phyloP scores from a whole-genome alignment of 2,888 invertebrate genomes.

The Cosmia trapezina region DNA sequence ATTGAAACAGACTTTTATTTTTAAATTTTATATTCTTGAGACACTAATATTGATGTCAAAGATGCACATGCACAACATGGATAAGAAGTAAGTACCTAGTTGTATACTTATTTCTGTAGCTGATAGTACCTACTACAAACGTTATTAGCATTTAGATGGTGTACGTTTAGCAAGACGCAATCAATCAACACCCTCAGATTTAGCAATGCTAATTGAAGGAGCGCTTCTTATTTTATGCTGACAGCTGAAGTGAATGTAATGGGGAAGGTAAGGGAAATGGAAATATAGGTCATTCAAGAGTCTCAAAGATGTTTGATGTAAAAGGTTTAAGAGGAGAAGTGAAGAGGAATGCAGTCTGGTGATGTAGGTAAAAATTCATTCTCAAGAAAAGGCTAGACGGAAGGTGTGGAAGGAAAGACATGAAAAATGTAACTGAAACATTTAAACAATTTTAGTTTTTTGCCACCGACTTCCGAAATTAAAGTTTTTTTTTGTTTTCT shows the following conservation, averaged over 20 bases:
- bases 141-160: constrained; percentile 84
- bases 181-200: constrained; percentile 75
- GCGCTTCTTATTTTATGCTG: constrained; percentile 38
- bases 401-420: too few relatives aligned
- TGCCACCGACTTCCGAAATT: too few relatives aligned
- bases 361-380: too few relatives aligned
- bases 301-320: constrained; percentile 9
- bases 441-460: too few relatives aligned
- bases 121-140: constrained; percentile 72
- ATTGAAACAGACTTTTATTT: neutral
- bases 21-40: neutral
- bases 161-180: constrained; percentile 73
- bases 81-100: neutral
- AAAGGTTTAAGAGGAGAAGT: neutral
- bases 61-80: neutral
- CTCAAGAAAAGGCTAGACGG: too few relatives aligned
- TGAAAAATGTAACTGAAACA: too few relatives aligned
- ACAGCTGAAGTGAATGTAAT: constrained; percentile 16
- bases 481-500: too few relatives aligned
- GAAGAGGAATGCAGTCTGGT: too few relatives aligned
- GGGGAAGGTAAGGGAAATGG: neutral
- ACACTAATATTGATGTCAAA: neutral
- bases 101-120: neutral
- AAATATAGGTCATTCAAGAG: constrained; percentile 10
- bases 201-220: constrained; percentile 50